phyloP scores from a whole-genome alignment of 2,797 vertebrate genomes.

The Gephyroberyx darwinii region DNA sequence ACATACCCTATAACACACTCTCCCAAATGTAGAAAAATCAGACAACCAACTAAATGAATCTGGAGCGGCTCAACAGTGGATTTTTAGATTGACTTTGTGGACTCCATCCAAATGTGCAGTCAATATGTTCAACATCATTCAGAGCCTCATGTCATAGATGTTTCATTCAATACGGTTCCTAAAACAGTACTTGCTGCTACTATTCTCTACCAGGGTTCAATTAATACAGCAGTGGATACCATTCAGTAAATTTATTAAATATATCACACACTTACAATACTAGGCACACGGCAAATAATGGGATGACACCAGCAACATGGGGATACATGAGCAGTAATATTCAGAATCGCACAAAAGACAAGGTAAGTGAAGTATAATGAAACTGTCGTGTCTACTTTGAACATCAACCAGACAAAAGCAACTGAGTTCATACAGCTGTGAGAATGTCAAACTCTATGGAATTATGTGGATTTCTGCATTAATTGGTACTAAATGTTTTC shows the following conservation, averaged over 20 bases:
- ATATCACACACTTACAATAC: conserved; percentile 28
- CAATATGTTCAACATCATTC: no score
- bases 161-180: no score
- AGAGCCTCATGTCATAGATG: no score
- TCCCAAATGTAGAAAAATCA: background rate
- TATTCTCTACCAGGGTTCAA: conserved; percentile 17
- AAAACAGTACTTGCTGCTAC: background rate
- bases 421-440: no score
- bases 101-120: no score
- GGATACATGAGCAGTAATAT: background rate
- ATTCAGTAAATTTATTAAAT: conserved; percentile 32
- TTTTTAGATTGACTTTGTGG: no score
- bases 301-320: conserved; percentile 13
- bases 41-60: background rate
- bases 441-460: no score
- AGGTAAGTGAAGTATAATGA: background rate
- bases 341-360: no score
- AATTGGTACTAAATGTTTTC: no score
- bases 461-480: no score
- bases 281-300: conserved; percentile 34
- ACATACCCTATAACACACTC: background rate
- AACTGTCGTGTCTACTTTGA: background rate
- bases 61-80: no score
- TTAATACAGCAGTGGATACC: conserved; percentile 30
- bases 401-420: background rate